Evolutionary conservation across 2,888 invertebrate species (phyloP).

Genomic region (Prenolepis imparis): DNA sequence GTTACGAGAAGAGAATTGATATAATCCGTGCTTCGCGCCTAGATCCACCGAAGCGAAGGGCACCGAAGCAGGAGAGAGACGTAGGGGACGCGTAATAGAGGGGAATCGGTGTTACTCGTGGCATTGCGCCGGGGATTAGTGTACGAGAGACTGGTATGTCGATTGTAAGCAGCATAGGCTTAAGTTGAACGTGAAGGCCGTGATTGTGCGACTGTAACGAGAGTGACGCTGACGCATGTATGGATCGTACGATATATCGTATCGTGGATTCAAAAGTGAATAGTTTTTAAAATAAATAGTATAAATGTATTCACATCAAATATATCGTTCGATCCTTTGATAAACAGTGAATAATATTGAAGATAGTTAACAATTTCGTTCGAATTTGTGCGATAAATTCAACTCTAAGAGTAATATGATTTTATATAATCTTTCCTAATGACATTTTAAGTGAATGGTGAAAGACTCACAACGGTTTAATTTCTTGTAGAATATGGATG

Average conservation of each 20-base stretch:
- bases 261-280: background rate
- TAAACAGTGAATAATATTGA: background rate
- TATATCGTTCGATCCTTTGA: background rate
- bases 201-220: slow-evolving; percentile 29
- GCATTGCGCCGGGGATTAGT: slow-evolving; percentile 32
- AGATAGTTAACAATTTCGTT: background rate
- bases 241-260: background rate
- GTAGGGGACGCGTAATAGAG: slow-evolving; percentile 15
- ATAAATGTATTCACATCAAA: background rate
- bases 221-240: slow-evolving; percentile 31
- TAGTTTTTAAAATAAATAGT: background rate
- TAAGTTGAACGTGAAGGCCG: slow-evolving; percentile 30
- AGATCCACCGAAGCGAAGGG: slow-evolving; percentile 6
- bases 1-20: slow-evolving; percentile 4
- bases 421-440: background rate
- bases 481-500: background rate
- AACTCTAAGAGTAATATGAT: background rate
- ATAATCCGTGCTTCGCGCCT: background rate
- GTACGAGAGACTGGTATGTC: slow-evolving; percentile 47
- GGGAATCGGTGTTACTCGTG: slow-evolving; percentile 31
- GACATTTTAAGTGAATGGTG: background rate
- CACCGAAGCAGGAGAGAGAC: background rate
- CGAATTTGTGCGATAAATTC: background rate
- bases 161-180: slow-evolving; percentile 30
- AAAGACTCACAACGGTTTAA: background rate